Evolutionary conservation across 2,797 vertebrate genomes (phyloP).

Genomic region (Propithecus deckenii): DNA sequence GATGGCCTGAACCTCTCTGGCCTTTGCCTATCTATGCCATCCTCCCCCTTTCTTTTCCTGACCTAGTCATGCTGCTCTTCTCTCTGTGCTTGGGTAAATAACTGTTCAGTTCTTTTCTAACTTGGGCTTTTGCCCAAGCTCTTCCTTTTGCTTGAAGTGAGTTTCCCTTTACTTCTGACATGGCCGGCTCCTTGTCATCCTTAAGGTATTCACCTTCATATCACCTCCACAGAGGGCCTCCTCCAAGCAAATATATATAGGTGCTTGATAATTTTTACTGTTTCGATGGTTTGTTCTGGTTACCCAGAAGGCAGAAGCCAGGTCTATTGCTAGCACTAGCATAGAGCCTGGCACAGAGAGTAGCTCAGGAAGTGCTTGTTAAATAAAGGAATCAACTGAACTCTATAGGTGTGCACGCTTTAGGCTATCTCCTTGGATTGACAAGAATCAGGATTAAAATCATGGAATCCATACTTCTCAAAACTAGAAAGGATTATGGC

Average conservation of each 20-base stretch:
- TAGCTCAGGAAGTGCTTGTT: neutral
- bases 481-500: neutral
- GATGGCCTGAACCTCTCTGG: neutral
- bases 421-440: neutral
- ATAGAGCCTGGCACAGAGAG: neutral
- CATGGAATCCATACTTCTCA: neutral
- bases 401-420: neutral
- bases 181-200: neutral
- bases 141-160: neutral
- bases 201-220: neutral
- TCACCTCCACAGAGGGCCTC: neutral
- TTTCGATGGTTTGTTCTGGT: neutral
- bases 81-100: neutral
- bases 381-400: neutral
- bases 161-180: neutral
- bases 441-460: neutral
- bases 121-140: neutral
- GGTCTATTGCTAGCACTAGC: neutral
- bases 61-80: neutral
- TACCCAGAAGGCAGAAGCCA: neutral
- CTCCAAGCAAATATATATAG: neutral
- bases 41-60: neutral
- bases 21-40: fast-evolving
- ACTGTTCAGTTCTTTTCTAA: neutral
- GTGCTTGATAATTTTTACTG: neutral